Percentiles rank a stretch among this genome's conserved stretches.
These are phyloP conservation scores for Apostichopus parvimensis DNA, from an alignment of 35 echinoderm and acorn worm species.

Conservation along the genomic window DNA sequence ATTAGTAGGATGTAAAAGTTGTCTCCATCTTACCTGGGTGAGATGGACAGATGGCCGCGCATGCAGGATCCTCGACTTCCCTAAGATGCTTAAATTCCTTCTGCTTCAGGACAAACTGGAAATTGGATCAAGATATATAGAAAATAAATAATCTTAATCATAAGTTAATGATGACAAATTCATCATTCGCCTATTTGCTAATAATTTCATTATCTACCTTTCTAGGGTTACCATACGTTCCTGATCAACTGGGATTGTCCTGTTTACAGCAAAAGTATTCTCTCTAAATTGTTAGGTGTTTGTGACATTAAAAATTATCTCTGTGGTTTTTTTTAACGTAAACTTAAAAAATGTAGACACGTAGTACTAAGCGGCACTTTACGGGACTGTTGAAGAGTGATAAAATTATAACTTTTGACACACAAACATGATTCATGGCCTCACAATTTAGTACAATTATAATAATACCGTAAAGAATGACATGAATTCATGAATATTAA, in stretches of 20 bases:
- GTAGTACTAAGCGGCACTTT: too few species aligned
- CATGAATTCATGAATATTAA: neutral
- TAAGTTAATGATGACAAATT: neutral
- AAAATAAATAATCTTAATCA: neutral
- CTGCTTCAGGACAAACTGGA: slow-evolving; percentile 85
- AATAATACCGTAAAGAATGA: neutral
- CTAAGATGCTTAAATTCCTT: slow-evolving; percentile 58
- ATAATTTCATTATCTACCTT: too few species aligned
- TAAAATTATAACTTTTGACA: too few species aligned
- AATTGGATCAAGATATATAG: neutral
- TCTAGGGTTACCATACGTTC: too few species aligned
- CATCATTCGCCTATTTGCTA: too few species aligned
- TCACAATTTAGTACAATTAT: neutral
- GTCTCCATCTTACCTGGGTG: slow-evolving; percentile 54
- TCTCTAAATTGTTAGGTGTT: too few species aligned
- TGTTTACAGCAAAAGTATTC: neutral
- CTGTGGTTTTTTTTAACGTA: too few species aligned
- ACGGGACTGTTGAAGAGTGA: too few species aligned
- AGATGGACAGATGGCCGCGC: slow-evolving; percentile 65
- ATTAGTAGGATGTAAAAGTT: too few species aligned
- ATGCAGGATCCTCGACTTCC: slow-evolving; percentile 45
- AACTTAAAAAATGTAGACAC: too few species aligned
- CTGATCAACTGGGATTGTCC: neutral
- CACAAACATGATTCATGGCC: too few species aligned
- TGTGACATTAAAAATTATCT: too few species aligned